Evolutionary conservation across 2,888 invertebrate species (phyloP), one percentile per base, ranked within the genome.

Genomic region (Cryptosula pallasiana): DNA sequence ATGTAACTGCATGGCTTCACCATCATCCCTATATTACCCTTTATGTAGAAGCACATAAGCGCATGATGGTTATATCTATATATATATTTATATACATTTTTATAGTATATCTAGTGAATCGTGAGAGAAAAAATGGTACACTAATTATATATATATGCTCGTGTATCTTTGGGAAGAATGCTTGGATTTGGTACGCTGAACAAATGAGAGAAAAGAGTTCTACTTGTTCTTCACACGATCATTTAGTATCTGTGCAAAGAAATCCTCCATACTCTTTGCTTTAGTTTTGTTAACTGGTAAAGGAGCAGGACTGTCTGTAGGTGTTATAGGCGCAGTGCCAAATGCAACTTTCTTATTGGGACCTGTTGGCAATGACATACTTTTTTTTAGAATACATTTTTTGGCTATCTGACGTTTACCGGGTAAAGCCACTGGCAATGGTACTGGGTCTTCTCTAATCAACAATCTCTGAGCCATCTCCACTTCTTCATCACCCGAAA

Each of bases 221-320:
- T 63, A 25, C 9, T 32, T 32, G 32, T 27, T 16, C 63, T 32
- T 25, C 9, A 27, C 63, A 16, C 63, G 27, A 25, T 63, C 13
- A 63, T 27, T 29, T 32, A 63, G n/a, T 16, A 63, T 63, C 27
- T 63, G 20, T 3, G 63, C 63, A 63, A 63, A 63, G n/a, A 63
- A 63, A 32, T 63, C 63, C 27, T 63, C 63, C 13, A 27, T 63
- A 13, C 32, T 2, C 9, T 13, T 16, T 29, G 27, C 63, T 32
- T 63, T 63, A 63, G 63, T 29, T 34, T 63, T 63, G 32, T 63
- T 27, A 63, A 63, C 63, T 32, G 45, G 45, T 45, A 45, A 45
- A 45, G 45, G 45, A 13, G 45, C 45, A 45, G 45, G 45, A 45
- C 5, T 45, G 45, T 45, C 45, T 13, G 45, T 13, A 45, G 45